Percentiles rank a stretch among this genome's conserved stretches.
Conservation (phyloP, 2,888 invertebrate genomes). For the Hanleya hanleyi region DNA sequence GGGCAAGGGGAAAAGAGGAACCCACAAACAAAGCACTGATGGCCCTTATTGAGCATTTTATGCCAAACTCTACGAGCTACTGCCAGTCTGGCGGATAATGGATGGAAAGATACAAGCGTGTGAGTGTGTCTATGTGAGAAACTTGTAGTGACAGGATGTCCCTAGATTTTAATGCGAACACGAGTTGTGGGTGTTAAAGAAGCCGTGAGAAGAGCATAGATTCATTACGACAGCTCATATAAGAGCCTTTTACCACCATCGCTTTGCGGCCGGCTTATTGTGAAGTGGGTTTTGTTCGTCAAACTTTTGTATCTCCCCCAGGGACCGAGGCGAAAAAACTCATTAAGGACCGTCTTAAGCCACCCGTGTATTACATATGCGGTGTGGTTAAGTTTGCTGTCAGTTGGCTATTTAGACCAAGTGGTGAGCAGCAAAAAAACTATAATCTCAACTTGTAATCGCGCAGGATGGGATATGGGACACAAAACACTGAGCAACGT, state of each 20-base stretch:
- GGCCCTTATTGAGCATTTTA: too few relatives aligned
- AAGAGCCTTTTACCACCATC: neutral
- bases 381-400: neutral
- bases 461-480: neutral
- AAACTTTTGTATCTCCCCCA: neutral
- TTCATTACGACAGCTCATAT: neutral
- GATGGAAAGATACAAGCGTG: too few relatives aligned
- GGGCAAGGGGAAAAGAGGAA: too few relatives aligned
- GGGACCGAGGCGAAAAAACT: conserved; percentile 6
- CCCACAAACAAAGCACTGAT: too few relatives aligned
- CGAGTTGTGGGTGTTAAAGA: too few relatives aligned
- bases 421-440: neutral
- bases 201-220: neutral
- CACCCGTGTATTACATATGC: neutral
- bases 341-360: neutral
- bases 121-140: too few relatives aligned
- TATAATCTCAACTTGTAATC: neutral
- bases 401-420: neutral
- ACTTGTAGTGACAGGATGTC: too few relatives aligned
- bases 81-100: too few relatives aligned
- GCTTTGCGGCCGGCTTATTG: neutral
- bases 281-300: neutral
- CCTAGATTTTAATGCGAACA: too few relatives aligned
- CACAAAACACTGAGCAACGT: neutral
- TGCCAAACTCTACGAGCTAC: too few relatives aligned